Percentiles rank a stretch among this genome's conserved stretches.
Conservation (phyloP, 2,888 invertebrate species). For the Microplitis deprimator region DNA sequence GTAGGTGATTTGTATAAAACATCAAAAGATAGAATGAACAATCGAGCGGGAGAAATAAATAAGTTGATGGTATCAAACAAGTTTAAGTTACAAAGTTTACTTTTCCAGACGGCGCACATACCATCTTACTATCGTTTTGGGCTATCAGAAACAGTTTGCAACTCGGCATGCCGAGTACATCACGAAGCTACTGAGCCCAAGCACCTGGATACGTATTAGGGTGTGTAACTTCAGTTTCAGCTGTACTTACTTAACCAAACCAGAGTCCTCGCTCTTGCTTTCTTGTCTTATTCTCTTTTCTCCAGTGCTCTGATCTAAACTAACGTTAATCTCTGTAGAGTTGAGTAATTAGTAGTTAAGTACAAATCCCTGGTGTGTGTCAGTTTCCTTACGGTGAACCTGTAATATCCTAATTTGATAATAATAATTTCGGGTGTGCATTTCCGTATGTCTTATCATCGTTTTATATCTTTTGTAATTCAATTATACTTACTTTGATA, state of each 20-base stretch:
- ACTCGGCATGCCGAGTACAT: constrained; percentile 46
- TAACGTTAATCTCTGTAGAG: constrained; percentile 58
- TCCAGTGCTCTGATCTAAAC: constrained; percentile 49
- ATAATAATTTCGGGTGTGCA: constrained; percentile 48
- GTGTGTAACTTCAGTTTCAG: constrained; percentile 57
- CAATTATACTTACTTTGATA: background rate
- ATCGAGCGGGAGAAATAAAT: no score
- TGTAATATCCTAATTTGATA: constrained; percentile 58
- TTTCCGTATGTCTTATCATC: constrained; percentile 37
- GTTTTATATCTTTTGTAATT: constrained; percentile 9
- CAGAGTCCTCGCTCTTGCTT: constrained; percentile 25
- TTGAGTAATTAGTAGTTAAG: constrained; percentile 63
- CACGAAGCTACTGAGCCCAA: constrained; percentile 49
- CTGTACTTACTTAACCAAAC: constrained; percentile 34
- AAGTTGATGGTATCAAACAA: constrained; percentile 9
- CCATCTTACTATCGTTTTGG: constrained; percentile 34
- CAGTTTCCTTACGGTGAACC: constrained; percentile 52
- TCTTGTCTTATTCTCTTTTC: constrained; percentile 43
- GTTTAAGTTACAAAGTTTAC: constrained; percentile 3
- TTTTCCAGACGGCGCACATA: constrained; percentile 31
- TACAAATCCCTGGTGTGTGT: constrained; percentile 53
- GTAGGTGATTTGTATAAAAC: no score
- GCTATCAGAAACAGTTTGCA: constrained; percentile 59
- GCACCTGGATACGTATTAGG: constrained; percentile 58
- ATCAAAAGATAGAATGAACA: background rate